These are phyloP conservation scores for Camptogramma bilineatum DNA, from an alignment of 2,888 invertebrate genomes.

Conservation along the genomic window DNA sequence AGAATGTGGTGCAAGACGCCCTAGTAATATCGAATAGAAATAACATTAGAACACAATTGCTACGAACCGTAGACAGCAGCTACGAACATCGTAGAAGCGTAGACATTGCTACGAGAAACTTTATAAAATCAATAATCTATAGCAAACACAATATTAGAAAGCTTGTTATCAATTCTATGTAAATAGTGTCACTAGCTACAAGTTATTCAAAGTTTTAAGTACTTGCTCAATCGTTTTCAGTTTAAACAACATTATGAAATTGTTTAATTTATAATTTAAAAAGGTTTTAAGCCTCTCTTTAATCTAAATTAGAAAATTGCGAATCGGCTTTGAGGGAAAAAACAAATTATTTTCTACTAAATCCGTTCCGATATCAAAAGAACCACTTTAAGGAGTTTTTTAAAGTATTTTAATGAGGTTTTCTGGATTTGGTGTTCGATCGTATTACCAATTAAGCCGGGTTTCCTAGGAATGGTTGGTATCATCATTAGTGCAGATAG, in stretches of 20 bases:
- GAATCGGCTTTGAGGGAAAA: conserved; percentile 16
- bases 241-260: too few species aligned
- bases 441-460: conserved; percentile 10
- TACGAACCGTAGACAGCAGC: neutral
- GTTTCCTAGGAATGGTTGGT: neutral
- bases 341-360: conserved; percentile 21
- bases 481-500: neutral
- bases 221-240: too few species aligned
- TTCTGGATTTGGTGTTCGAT: conserved; percentile 16
- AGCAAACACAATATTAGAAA: neutral
- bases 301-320: conserved; percentile 27
- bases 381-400: conserved; percentile 19
- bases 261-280: neutral
- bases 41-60: neutral
- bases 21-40: neutral
- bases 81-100: neutral
- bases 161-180: neutral
- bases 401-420: conserved; percentile 22
- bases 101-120: conserved; percentile 3
- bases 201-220: neutral
- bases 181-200: neutral
- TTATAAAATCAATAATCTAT: neutral
- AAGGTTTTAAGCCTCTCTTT: conserved; percentile 3
- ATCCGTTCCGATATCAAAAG: conserved; percentile 17
- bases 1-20: too few species aligned